Conservation (phyloP, 2,888 invertebrate genomes). For the Agelastica alni region DNA sequence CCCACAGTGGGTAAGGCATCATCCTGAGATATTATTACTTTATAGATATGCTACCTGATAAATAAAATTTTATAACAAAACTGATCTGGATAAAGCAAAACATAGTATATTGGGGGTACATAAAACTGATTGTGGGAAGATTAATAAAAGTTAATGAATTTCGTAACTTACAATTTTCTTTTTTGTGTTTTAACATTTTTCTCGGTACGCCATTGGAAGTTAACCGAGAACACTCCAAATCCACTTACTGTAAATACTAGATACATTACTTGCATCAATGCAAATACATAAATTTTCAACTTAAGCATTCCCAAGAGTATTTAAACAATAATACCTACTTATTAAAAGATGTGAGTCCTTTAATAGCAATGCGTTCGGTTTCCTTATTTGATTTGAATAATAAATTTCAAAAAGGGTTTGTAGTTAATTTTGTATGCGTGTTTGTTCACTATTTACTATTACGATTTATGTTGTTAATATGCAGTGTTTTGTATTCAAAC, state of each 20-base stretch:
- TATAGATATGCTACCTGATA: too few species aligned
- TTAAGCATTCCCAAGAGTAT: constrained; percentile 38
- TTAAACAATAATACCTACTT: constrained; percentile 41
- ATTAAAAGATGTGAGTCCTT: constrained; percentile 34
- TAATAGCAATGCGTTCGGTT: constrained; percentile 32
- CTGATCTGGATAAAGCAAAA: too few species aligned
- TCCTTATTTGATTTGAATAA: constrained; percentile 39
- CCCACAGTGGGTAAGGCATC: too few species aligned
- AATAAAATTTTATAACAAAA: too few species aligned
- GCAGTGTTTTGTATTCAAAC: constrained; percentile 7
- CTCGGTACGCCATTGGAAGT: too few species aligned
- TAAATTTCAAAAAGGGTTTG: constrained; percentile 40
- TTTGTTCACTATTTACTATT: constrained; percentile 26
- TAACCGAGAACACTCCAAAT: too few species aligned
- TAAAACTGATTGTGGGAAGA: too few species aligned
- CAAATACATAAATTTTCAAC: constrained; percentile 46
- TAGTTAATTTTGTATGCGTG: constrained; percentile 31
- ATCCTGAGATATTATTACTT: too few species aligned
- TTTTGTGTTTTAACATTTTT: too few species aligned
- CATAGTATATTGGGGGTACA: too few species aligned
- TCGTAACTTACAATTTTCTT: too few species aligned
- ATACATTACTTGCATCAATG: constrained; percentile 30
- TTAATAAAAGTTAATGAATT: too few species aligned
- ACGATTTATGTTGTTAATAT: constrained; percentile 31
- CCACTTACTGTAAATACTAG: constrained; percentile 22